phyloP scores from a whole-genome alignment of 2,797 vertebrate genomes.

The Cephalopachus bancanus region DNA sequence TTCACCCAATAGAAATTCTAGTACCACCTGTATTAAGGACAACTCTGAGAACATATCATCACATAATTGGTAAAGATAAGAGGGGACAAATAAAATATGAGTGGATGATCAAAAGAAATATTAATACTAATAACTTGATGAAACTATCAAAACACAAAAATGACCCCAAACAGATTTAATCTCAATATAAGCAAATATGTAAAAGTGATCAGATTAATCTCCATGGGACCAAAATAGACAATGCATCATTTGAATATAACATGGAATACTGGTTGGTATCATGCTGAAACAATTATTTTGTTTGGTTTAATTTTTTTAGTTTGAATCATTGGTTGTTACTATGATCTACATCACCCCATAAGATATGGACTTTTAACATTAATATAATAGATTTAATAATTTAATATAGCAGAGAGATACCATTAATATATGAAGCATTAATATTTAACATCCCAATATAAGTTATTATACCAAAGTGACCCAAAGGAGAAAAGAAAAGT shows the following conservation, averaged over 20 bases:
- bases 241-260: neutral
- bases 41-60: neutral
- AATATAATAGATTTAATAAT: slow-evolving; percentile 41
- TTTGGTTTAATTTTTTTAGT: neutral
- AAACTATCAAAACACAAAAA: neutral
- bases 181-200: neutral
- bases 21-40: neutral
- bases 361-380: neutral
- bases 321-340: neutral
- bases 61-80: neutral
- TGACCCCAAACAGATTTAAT: neutral
- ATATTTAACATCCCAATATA: slow-evolving; percentile 33
- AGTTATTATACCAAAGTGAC: slow-evolving; percentile 12
- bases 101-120: neutral
- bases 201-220: neutral
- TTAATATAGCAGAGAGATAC: slow-evolving; percentile 30
- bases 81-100: neutral
- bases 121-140: neutral
- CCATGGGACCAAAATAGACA: neutral
- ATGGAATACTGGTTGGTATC: too few relatives aligned
- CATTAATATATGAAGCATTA: slow-evolving; percentile 42
- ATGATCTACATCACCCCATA: neutral
- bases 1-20: neutral
- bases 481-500: neutral
- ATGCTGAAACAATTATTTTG: neutral